These are phyloP conservation scores for Aradophagus sp. DNA, from an alignment of 1,140 invertebrate species.

Conservation along the genomic window DNA sequence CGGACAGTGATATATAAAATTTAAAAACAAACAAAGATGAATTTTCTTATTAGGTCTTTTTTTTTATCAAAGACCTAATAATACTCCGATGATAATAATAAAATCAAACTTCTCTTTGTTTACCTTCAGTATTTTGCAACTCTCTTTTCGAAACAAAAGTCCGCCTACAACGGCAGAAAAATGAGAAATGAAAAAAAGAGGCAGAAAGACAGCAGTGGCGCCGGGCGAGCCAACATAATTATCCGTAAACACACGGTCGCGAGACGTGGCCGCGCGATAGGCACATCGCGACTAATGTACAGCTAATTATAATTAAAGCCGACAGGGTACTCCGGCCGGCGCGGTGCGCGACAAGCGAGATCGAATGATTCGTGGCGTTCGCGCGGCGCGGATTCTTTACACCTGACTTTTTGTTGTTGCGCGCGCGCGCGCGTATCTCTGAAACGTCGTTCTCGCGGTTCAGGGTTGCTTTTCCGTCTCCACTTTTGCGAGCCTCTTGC, in stretches of 20 bases:
- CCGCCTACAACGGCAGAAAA: not conserved
- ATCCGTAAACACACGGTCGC: constrained; percentile 20
- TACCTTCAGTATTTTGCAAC: no score
- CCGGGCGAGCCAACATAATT: constrained; percentile 36
- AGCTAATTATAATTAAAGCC: constrained; percentile 44
- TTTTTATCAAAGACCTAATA: no score
- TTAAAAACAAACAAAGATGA: no score
- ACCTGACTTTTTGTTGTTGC: constrained; percentile 40
- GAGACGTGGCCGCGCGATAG: constrained; percentile 23
- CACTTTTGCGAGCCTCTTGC: constrained; percentile 30
- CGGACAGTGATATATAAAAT: constrained; percentile 38
- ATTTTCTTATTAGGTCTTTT: no score
- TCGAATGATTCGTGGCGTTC: constrained; percentile 35
- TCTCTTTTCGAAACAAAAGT: no score
- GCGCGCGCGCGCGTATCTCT: no score
- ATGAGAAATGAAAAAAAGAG: constrained; percentile 24
- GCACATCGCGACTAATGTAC: constrained; percentile 38
- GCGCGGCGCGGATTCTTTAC: constrained; percentile 33
- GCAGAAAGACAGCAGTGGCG: constrained; percentile 14
- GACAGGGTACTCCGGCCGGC: constrained; percentile 10
- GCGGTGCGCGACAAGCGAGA: constrained; percentile 18
- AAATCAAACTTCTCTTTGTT: no score
- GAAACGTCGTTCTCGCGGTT: constrained; percentile 43
- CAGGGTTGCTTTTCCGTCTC: constrained; percentile 55
- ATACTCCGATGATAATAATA: not conserved